Percentiles rank a stretch among this genome's conserved stretches.
Evolutionary conservation across 2,888 invertebrate genomes (phyloP).

Genomic region (Cerceris rybyensis): DNA sequence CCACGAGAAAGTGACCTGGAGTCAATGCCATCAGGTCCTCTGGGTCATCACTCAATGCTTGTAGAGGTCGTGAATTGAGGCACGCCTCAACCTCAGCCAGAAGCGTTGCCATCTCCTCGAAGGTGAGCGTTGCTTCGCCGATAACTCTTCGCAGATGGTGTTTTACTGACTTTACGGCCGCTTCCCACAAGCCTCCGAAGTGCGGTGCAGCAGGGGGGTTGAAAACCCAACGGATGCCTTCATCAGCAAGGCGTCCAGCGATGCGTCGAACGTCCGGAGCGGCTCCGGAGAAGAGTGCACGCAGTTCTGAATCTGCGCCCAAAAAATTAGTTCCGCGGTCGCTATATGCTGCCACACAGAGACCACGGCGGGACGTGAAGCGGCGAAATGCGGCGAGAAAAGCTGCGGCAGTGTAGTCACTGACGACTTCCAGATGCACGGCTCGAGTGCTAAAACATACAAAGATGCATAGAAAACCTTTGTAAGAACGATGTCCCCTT

Average conservation of each 20-base stretch:
- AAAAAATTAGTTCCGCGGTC: constrained; percentile 42
- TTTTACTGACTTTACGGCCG: neutral
- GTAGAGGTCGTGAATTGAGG: constrained; percentile 5
- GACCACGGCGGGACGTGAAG: constrained; percentile 26
- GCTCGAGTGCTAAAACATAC: constrained; percentile 14
- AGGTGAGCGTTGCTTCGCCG: neutral
- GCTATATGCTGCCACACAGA: constrained; percentile 28
- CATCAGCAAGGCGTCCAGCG: neutral
- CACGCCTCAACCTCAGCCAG: constrained; percentile 1
- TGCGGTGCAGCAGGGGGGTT: neutral
- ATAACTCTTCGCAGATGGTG: neutral
- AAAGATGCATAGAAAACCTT: constrained; percentile 13
- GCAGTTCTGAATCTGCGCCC: neutral
- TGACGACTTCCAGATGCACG: constrained; percentile 18
- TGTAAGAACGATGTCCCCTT: constrained; percentile 4
- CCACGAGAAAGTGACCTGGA: neutral
- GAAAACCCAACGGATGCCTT: neutral
- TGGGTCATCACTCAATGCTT: neutral
- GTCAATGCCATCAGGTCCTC: neutral
- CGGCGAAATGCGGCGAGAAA: constrained; percentile 41
- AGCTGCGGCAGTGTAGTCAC: constrained; percentile 13
- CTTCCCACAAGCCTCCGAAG: constrained; percentile 8
- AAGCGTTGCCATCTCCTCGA: neutral
- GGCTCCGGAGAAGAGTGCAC: neutral
- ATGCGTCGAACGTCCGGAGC: neutral